Evolutionary conservation across 1,140 invertebrate genomes (phyloP).

Genomic region (Hestina assimilis): DNA sequence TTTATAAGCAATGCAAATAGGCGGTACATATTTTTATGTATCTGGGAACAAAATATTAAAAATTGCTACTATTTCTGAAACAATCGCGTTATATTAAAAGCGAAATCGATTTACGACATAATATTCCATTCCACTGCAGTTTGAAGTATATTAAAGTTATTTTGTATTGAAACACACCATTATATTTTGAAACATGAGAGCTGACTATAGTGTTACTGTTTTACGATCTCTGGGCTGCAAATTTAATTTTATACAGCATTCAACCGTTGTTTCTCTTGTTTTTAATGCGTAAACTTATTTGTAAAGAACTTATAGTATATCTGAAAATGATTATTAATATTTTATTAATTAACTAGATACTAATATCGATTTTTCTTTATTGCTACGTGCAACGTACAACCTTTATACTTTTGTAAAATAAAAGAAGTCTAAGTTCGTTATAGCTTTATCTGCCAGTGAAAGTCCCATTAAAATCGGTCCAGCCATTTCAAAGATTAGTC

Average conservation of each 20-base stretch:
- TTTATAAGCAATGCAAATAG: too few relatives aligned
- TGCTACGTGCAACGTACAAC: too few relatives aligned
- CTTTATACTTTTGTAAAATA: too few relatives aligned
- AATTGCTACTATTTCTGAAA: background rate
- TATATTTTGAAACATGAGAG: slow-evolving; percentile 22
- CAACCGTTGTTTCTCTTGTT: slow-evolving; percentile 3
- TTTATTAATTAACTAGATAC: too few relatives aligned
- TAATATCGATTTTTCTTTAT: too few relatives aligned
- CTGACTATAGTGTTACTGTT: slow-evolving; percentile 4
- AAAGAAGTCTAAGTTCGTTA: too few relatives aligned
- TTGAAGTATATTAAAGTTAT: slow-evolving; percentile 4
- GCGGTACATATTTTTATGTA: background rate
- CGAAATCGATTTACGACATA: background rate
- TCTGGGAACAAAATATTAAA: background rate
- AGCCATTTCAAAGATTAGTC: too few relatives aligned
- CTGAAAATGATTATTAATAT: background rate
- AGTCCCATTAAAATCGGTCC: too few relatives aligned
- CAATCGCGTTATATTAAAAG: background rate
- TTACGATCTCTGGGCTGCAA: slow-evolving; percentile 14
- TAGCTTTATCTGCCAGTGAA: too few relatives aligned
- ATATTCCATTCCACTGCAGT: slow-evolving; percentile 11
- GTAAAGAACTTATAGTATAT: background rate
- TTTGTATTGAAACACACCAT: slow-evolving; percentile 14
- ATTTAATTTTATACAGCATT: slow-evolving; percentile 22
- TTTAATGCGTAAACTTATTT: background rate